phyloP scores from a whole-genome alignment of 1,140 invertebrate species.

The Delia radicum region DNA sequence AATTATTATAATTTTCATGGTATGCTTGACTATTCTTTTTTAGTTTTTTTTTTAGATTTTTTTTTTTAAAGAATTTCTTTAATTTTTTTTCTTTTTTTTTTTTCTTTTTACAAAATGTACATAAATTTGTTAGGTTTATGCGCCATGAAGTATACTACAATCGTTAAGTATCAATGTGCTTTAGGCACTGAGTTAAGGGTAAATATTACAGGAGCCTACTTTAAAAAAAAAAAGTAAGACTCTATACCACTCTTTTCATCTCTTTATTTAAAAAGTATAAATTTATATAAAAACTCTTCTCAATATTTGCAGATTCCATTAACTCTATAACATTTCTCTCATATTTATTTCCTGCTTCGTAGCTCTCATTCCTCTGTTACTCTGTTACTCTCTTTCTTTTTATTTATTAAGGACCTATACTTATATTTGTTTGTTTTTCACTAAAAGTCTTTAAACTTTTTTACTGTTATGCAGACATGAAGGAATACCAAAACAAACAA shows the following conservation, averaged over 20 bases:
- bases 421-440: background rate
- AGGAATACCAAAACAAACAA: background rate
- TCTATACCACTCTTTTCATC: background rate
- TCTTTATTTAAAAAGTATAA: no score
- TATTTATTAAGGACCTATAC: background rate
- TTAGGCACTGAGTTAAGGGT: constrained; percentile 17
- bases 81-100: background rate
- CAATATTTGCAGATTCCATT: background rate
- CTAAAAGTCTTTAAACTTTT: background rate
- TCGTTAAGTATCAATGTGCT: constrained; percentile 15
- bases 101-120: background rate
- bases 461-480: background rate
- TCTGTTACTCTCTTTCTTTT: background rate
- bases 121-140: constrained; percentile 14
- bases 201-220: constrained; percentile 1
- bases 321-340: no score
- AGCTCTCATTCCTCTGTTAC: background rate
- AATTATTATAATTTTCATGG: background rate
- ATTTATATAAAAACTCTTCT: no score
- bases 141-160: constrained; percentile 12
- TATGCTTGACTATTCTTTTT: background rate
- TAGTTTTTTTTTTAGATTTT: background rate
- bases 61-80: background rate
- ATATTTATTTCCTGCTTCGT: no score
- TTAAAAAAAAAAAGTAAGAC: background rate